Evolutionary conservation across 2,888 invertebrate genomes (phyloP).

Genomic region (Drosophila mimica): DNA sequence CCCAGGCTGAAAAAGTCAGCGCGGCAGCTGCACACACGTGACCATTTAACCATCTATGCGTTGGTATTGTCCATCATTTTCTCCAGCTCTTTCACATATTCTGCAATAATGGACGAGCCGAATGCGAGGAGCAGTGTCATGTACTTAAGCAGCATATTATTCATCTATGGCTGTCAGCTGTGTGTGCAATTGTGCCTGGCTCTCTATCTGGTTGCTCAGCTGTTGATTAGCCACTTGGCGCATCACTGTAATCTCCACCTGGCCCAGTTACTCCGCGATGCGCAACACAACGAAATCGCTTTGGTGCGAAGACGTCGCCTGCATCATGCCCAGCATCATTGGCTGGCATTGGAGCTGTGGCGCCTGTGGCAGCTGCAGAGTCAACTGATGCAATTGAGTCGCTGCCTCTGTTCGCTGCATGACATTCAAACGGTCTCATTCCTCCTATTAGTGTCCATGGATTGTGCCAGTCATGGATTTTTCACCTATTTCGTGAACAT

Average conservation of each 20-base stretch:
- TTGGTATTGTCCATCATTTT: conserved; percentile 23
- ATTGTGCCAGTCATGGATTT: conserved; percentile 72
- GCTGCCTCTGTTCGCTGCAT: conserved; percentile 51
- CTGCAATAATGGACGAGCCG: conserved; percentile 38
- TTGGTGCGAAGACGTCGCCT: conserved; percentile 24
- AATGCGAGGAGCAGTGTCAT: background rate
- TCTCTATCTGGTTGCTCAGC: conserved; percentile 58
- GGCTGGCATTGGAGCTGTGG: conserved; percentile 62
- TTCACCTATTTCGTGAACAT: conserved; percentile 71
- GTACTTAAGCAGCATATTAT: conserved; percentile 56
- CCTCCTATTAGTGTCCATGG: conserved; percentile 61
- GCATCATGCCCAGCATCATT: conserved; percentile 49
- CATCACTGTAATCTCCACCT: conserved; percentile 71
- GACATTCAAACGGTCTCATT: conserved; percentile 68
- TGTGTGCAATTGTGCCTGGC: conserved; percentile 68
- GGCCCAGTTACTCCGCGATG: conserved; percentile 46
- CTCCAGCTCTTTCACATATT: conserved; percentile 41
- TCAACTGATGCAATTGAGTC: conserved; percentile 54
- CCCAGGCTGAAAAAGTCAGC: conserved; percentile 19
- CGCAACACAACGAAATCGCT: conserved; percentile 1
- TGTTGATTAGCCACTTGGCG: conserved; percentile 64
- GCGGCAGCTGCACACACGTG: conserved; percentile 16
- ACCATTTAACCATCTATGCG: conserved; percentile 29
- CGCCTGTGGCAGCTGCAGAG: conserved; percentile 56
- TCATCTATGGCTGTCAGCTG: conserved; percentile 65